Evolutionary conservation across 2,113 vertebrate genomes (phyloP).

Genomic region (Myiozetetes cayanensis): DNA sequence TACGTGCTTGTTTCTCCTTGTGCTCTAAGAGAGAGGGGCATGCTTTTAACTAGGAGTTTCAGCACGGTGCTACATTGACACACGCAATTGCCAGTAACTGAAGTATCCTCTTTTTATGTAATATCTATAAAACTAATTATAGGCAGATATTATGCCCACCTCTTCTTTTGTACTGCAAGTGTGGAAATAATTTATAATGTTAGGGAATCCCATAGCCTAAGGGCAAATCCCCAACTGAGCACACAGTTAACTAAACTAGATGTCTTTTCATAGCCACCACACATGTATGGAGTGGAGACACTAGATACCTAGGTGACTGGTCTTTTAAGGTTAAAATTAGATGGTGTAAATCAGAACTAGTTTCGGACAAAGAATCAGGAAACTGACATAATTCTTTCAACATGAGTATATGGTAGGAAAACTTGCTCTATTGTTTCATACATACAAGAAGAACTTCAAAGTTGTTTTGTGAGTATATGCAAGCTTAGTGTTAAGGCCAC

Average conservation of each 20-base stretch:
- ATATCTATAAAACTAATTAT: background rate
- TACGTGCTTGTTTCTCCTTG: background rate
- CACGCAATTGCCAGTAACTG: background rate
- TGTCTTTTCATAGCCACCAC: background rate
- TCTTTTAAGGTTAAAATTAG: background rate
- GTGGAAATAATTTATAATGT: slow-evolving; percentile 26
- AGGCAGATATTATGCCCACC: background rate
- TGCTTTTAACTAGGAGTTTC: background rate
- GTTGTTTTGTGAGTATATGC: background rate
- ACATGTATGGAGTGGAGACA: background rate
- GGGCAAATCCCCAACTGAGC: background rate
- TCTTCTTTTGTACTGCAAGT: background rate
- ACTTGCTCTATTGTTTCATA: background rate
- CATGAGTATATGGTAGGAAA: background rate
- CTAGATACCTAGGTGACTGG: background rate
- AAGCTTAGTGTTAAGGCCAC: background rate
- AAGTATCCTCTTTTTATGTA: background rate
- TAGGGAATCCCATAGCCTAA: background rate
- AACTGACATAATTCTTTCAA: background rate
- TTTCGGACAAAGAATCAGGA: background rate
- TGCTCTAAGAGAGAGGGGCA: background rate
- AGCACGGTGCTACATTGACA: background rate
- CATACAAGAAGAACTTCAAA: background rate
- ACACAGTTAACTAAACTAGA: background rate
- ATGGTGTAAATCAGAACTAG: background rate